Evolutionary conservation across 2,797 vertebrate species (phyloP), one percentile per base, ranked within the genome.

Genomic region (Onychomys torridus): DNA sequence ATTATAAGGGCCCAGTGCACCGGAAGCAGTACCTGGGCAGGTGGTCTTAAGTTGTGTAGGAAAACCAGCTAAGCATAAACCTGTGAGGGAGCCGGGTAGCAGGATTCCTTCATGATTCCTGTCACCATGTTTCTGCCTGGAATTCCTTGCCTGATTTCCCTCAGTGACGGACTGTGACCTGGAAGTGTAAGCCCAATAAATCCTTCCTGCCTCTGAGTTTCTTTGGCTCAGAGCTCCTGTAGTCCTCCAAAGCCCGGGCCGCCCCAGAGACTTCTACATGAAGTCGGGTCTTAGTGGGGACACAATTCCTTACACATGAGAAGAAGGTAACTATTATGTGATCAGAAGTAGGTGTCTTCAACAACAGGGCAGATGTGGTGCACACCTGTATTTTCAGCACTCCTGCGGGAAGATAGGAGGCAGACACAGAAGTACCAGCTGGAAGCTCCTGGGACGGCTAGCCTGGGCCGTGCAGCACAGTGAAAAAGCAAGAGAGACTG

Each of bases 311-410:
- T 63, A 65, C 49, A 79, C 63, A 55, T 12, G 1, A 92, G n/a
- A 79, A 73, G 63, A 87, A 89, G 43, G 63, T 32, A 55, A 83
- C 77, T 17, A 85, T 92, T 91, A 32, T 49, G 46, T 59, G 17
- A 95, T 82, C 8, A 71, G 86, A 86, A 95, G n/a, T 37, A 81
- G 23, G 40, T 76, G 4, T 90, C 52, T 92, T 55, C 82, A 73
- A 82, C n/a, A n/a, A n/a, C n/a, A 86, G n/a, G 65, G 14, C 63
- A 86, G 63, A 23, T 52, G 25, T 11, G 57, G 59, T 34, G 4
- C 2, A 85, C 43, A 34, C 11, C 61, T 85, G 17, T 63, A 49
- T 65, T 49, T 65, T 61, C 12, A 85, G 40, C 29, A 23, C 82
- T 34, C 32, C 83, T 49, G 25, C 10, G 6, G 61, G 43, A n/a